phyloP scores from a whole-genome alignment of 1,140 invertebrate species.

The Zeugodacus cucurbitae region DNA sequence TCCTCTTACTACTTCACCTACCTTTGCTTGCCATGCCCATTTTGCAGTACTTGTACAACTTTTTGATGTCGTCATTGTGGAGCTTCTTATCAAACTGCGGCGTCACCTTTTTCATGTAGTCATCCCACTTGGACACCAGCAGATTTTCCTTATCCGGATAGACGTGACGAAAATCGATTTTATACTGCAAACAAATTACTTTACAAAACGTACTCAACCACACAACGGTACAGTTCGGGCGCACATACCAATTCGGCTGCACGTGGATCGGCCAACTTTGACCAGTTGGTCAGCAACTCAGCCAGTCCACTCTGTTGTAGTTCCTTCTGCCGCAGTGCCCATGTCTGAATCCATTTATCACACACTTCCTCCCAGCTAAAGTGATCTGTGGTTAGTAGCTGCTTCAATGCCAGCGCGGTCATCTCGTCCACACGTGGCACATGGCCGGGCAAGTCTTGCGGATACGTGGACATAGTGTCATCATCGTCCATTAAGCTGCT shows the following conservation, averaged over 20 bases:
- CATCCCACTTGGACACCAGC: slow-evolving; percentile 30
- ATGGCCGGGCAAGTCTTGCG: not conserved
- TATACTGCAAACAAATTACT: slow-evolving; percentile 29
- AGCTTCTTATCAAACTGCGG: slow-evolving; percentile 3
- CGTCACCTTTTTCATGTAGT: slow-evolving; percentile 11
- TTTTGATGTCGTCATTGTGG: not conserved
- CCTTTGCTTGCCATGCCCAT: slow-evolving; percentile 30
- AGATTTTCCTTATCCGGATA: slow-evolving; percentile 34
- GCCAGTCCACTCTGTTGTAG: not conserved
- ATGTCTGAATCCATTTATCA: slow-evolving; percentile 9
- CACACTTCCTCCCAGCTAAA: slow-evolving; percentile 27
- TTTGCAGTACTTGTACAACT: not conserved
- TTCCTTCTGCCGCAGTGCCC: slow-evolving; percentile 11
- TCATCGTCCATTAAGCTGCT: slow-evolving; percentile 13
- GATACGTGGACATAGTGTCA: not conserved
- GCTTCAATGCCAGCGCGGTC: not conserved
- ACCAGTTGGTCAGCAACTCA: slow-evolving; percentile 1
- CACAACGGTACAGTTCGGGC: not conserved
- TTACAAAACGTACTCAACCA: not conserved
- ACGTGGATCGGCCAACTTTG: slow-evolving; percentile 12
- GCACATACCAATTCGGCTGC: slow-evolving; percentile 5
- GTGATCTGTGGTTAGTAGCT: not conserved
- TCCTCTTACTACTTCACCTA: not conserved
- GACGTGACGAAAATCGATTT: slow-evolving; percentile 42
- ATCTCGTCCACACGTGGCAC: slow-evolving; percentile 15